A percentile compares a stretch with the other conserved stretches of the same genome.
Conservation (phyloP, 2,888 invertebrate genomes). For the Drosophila mercatorum region DNA sequence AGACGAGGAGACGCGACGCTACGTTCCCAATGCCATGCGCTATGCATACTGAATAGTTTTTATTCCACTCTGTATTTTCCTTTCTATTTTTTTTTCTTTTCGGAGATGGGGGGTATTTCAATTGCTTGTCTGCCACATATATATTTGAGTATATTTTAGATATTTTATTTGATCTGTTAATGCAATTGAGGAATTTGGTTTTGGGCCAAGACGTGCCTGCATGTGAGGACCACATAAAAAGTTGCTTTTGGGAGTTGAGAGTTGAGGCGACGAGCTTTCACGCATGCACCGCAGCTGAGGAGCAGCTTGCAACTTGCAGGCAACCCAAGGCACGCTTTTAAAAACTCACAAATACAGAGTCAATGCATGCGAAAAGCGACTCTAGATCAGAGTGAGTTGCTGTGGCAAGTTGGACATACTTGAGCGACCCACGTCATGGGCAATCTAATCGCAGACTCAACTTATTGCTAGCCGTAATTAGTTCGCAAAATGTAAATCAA, state of each 20-base stretch:
- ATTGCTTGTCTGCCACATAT: constrained; percentile 6
- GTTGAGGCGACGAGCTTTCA: constrained; percentile 12
- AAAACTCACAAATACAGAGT: constrained; percentile 34
- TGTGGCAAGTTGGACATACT: constrained; percentile 26
- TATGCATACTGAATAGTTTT: constrained; percentile 61
- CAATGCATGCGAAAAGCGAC: constrained; percentile 17
- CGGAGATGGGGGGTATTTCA: constrained; percentile 15
- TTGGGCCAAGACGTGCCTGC: constrained; percentile 32
- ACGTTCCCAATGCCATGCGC: constrained; percentile 47
- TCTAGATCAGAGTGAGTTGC: constrained; percentile 9
- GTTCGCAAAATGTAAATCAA: constrained; percentile 38
- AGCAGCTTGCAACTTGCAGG: background rate
- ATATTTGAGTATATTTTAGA: constrained; percentile 14
- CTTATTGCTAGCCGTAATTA: constrained; percentile 35
- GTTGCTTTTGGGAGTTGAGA: background rate
- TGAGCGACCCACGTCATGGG: constrained; percentile 35
- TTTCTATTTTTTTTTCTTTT: constrained; percentile 8
- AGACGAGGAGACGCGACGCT: constrained; percentile 8
- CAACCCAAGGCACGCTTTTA: constrained; percentile 9
- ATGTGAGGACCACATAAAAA: constrained; percentile 38
- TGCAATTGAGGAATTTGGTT: constrained; percentile 24
- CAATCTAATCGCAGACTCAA: constrained; percentile 47
- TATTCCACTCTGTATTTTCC: constrained; percentile 14
- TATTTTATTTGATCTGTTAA: constrained; percentile 23
- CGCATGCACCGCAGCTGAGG: background rate